Evolutionary conservation across 1,140 invertebrate genomes (phyloP), one percentile per base, ranked within the genome.

Genomic region (Phymastichus coffea): DNA sequence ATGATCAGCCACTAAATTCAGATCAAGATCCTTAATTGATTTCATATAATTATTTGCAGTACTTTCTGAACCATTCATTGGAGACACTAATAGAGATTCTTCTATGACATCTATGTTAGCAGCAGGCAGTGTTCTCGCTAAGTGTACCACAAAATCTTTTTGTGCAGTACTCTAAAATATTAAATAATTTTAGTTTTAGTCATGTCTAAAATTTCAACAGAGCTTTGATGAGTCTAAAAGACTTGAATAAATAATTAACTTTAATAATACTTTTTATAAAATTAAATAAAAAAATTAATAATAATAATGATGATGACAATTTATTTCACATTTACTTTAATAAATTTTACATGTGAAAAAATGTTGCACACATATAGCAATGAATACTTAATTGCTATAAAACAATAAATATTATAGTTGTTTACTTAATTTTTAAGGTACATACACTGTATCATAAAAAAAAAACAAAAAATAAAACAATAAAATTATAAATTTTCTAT

Each of bases 111-210:
- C 71, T 64, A 71, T 71, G 26, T 78, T 72, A 6, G 77, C 75
- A 47, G 85, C 84, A 38, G 84, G 83, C 17, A 88, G 86, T 17
- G 88, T 89, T 64, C 85, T 83, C 14, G 88, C 86, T 64, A 91
- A 76, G 68, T 89, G 88, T 44, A 90, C 83, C 2, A 89, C 83
- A 80, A 83, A 89, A 70, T 90, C 88, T 67, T 85, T 86, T 62
- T 84, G 80, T 37, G 72, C 71, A 33, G 83, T 83, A 67, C 85
- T 85, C 80, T 83, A 70, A 68, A 76, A 78, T 60, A n/a, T n/a
- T n/a, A n/a, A n/a, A n/a, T n/a, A n/a, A n/a, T n/a, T n/a, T n/a
- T n/a, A n/a, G n/a, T n/a, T n/a, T n/a, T n/a, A n/a, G n/a, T n/a
- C n/a, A n/a, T n/a, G n/a, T n/a, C n/a, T n/a, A n/a, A n/a, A n/a